These are phyloP conservation scores for Cyprinus carpio DNA, from an alignment of 2,113 vertebrate genomes.

Conservation along the genomic window DNA sequence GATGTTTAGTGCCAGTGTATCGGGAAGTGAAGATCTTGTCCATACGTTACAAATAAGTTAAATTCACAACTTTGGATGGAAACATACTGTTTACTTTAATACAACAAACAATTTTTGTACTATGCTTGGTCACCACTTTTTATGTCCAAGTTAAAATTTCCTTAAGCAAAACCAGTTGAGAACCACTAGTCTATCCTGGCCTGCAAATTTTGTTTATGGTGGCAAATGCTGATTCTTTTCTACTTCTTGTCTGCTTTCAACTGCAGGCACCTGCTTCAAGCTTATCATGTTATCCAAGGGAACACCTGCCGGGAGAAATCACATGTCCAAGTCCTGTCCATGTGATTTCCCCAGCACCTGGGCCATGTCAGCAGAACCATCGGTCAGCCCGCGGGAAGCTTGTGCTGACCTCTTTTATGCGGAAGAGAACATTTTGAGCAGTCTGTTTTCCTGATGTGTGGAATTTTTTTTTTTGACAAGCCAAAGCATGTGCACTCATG, in stretches of 20 bases:
- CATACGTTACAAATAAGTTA: too few species aligned
- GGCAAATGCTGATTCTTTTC: not conserved
- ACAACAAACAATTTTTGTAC: too few species aligned
- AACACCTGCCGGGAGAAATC: slow-evolving; percentile 23
- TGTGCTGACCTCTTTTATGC: slow-evolving; percentile 37
- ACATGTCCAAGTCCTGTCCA: slow-evolving; percentile 3
- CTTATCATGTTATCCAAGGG: not conserved
- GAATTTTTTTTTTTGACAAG: slow-evolving; percentile 26
- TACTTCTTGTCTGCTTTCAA: not conserved
- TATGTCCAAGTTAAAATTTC: too few species aligned
- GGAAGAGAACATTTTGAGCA: slow-evolving; percentile 18
- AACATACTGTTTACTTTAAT: too few species aligned
- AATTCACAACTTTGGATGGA: too few species aligned
- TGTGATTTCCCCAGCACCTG: slow-evolving; percentile 24
- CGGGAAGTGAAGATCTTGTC: too few species aligned
- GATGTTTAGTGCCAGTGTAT: too few species aligned
- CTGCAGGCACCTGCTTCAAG: not conserved
- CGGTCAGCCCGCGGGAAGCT: not conserved
- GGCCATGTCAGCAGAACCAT: slow-evolving; percentile 24
- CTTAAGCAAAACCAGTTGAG: too few species aligned
- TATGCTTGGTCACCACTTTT: too few species aligned
- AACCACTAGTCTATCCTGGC: too few species aligned
- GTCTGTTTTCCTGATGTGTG: slow-evolving; percentile 5
- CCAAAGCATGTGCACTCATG: slow-evolving; percentile 17
- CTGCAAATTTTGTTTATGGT: not conserved